Base-by-base conservation (phyloP, 2,113 vertebrate genomes). In the Paramormyrops kingsleyae region DNA sequence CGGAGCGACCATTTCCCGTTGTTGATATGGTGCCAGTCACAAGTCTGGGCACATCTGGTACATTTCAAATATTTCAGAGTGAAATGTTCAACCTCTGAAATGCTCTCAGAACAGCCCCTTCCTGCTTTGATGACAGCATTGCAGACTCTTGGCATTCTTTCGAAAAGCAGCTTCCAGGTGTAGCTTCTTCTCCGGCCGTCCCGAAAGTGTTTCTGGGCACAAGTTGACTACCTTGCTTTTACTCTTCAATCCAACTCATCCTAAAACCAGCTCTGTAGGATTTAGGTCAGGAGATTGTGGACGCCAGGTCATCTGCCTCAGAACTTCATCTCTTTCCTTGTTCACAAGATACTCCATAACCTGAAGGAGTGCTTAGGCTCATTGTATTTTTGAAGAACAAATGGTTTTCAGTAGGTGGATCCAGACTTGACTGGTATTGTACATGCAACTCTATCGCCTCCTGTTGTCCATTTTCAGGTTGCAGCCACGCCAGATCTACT, bases 401-500 rank as follows among this genome's bases (percentile, higher is more conserved):
- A 31, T 70, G 62, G n/a, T 31, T 70, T 31, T 31, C 62, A 31
- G 62, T 70, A 13, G n/a, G 62, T 70, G n/a, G 1, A 5, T 47
- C 9, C 5, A 52, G 84, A 86, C n/a, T 6, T 86, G 47, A 27
- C 10, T 39, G n/a, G 31, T 27, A 31, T 17, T 0, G 8, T 49
- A 17, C 19, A 87, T 87, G 21, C 6, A 47, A 47, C 12, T 24
- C 6, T 62, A 21, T 50, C n/a, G 3, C 7, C 89, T 85, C 44
- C 74, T n/a, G 15, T 15, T 74, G 44, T 13, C 31, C 19, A 62
- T 19, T 59, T 83, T 83, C 49, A 90, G 88, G 70, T 89, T 53
- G 42, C 74, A 52, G 84, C 88, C 2, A 91, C 91, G 24, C 91
- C 91, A 39, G 90, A 89, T 35, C 74, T 91, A 52, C 88, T 91